A percentile compares a stretch with the other conserved stretches of the same genome.
Conservation (phyloP, 2,797 vertebrate species). For the Gila robusta region DNA sequence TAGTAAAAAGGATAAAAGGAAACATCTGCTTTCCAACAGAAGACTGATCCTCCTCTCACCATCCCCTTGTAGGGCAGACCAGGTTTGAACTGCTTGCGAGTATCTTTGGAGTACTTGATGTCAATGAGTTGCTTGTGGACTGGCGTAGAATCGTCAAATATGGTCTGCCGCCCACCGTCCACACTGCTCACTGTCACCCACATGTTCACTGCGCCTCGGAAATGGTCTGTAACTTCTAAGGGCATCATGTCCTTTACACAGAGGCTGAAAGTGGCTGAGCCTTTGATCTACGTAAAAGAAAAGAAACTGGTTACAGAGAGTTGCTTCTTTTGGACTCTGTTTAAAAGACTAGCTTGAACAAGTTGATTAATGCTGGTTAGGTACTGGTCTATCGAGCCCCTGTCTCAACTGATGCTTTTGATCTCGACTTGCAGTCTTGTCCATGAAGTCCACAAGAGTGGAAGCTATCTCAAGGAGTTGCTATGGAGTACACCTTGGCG, state of each 20-base stretch:
- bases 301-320: constrained; percentile 22
- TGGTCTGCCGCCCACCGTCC: constrained; percentile 88
- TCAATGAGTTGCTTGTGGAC: constrained; percentile 95
- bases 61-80: constrained; percentile 93
- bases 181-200: constrained; percentile 86
- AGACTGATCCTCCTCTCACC: constrained; percentile 74
- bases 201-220: constrained; percentile 89
- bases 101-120: constrained; percentile 91
- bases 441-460: background rate
- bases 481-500: background rate
- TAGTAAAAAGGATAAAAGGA: background rate
- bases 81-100: constrained; percentile 93
- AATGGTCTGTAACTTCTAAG: constrained; percentile 89
- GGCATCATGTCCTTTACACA: constrained; percentile 95
- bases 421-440: background rate
- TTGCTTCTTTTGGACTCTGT: background rate
- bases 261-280: constrained; percentile 85
- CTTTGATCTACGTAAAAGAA: constrained; percentile 82
- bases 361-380: background rate
- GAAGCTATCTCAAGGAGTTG: background rate
- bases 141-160: constrained; percentile 89
- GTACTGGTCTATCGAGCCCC: background rate
- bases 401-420: background rate
- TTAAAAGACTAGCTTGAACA: constrained; percentile 3
- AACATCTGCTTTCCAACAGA: constrained; percentile 9